A percentile compares a stretch with the other conserved stretches of the same genome.
These are phyloP conservation scores for Silurus glanis DNA, from an alignment of 2,113 vertebrate genomes.

Conservation along the genomic window DNA sequence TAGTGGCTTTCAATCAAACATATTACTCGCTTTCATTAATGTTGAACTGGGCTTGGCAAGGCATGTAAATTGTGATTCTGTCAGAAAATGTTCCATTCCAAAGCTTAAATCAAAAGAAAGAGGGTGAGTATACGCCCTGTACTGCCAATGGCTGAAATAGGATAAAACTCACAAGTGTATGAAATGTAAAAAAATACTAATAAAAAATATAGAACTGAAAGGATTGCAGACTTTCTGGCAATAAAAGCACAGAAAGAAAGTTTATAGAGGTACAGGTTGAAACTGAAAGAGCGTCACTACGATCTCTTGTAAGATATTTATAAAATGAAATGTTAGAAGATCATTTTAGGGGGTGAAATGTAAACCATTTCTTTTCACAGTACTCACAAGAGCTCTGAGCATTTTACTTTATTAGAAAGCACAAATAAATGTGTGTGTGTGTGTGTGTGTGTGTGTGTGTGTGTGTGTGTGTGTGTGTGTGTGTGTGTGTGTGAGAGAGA, in stretches of 20 bases:
- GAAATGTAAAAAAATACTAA: conserved; percentile 29
- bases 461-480: not conserved
- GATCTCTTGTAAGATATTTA: not conserved
- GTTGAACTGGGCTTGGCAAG: conserved; percentile 35
- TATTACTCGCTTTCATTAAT: conserved; percentile 33
- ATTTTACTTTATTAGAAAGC: not conserved
- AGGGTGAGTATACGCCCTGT: not conserved
- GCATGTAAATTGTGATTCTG: conserved; percentile 5
- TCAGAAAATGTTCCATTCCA: conserved; percentile 40
- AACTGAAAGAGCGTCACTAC: not conserved
- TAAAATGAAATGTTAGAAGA: conserved; percentile 31
- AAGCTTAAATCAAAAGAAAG: conserved; percentile 33
- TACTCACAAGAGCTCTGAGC: not conserved
- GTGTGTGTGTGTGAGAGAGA: not conserved
- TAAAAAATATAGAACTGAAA: conserved; percentile 26
- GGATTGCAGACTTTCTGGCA: conserved; percentile 33
- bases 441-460: too few relatives aligned
- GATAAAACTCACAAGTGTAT: conserved; percentile 37
- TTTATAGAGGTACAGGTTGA: not conserved
- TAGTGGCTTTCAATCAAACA: not conserved
- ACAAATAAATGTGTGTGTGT: not conserved
- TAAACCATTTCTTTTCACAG: conserved; percentile 24
- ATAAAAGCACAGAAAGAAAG: conserved; percentile 26
- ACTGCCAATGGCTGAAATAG: conserved; percentile 26
- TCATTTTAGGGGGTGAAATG: not conserved